These are phyloP conservation scores for Spinus pinus DNA, from an alignment of 2,797 vertebrate species.

Conservation along the genomic window DNA sequence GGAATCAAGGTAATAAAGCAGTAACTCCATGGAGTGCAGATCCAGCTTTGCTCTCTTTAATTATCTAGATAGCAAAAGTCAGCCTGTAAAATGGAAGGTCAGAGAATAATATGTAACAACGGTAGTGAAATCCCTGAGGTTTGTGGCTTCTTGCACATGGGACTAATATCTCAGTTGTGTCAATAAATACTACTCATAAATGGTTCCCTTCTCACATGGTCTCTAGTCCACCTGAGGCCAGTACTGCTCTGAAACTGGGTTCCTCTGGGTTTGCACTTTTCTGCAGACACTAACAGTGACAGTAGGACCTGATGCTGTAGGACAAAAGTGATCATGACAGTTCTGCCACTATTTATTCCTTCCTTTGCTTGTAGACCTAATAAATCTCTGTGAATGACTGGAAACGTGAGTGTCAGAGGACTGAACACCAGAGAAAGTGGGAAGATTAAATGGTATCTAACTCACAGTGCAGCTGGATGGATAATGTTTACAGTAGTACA, in stretches of 20 bases:
- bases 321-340: not conserved
- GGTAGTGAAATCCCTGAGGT: not conserved
- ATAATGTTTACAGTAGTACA: not conserved
- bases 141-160: not conserved
- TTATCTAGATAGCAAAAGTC: not conserved
- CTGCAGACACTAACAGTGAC: not conserved
- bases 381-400: not conserved
- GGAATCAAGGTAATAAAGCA: not conserved
- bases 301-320: not conserved
- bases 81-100: not conserved
- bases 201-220: not conserved
- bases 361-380: not conserved
- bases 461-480: not conserved
- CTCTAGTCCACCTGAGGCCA: not conserved
- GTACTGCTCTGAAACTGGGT: not conserved
- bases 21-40: not conserved
- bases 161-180: not conserved
- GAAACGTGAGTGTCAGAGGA: not conserved
- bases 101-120: not conserved
- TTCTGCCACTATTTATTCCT: not conserved
- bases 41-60: not conserved
- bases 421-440: not conserved
- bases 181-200: not conserved
- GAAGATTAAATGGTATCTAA: not conserved
- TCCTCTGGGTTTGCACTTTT: not conserved